Evolutionary conservation across 1,140 invertebrate genomes (phyloP).

Genomic region (Trinorchestia longiramus): DNA sequence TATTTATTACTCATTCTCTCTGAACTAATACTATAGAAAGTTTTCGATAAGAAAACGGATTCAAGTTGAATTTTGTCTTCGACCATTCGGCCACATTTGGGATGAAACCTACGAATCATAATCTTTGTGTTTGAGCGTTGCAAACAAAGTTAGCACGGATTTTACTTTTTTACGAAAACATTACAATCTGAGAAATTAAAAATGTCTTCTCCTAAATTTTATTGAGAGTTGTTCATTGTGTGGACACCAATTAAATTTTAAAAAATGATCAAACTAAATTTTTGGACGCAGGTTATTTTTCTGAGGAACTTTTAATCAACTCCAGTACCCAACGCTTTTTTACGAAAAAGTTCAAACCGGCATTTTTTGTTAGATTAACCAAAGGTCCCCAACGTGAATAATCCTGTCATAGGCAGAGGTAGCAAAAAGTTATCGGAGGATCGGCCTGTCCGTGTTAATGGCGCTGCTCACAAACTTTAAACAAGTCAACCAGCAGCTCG

Average conservation of each 20-base stretch:
- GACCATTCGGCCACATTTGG: no score
- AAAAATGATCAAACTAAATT: background rate
- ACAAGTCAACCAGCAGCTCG: conserved; percentile 36
- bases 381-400: background rate
- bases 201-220: background rate
- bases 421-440: background rate
- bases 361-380: background rate
- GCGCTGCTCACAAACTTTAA: conserved; percentile 27
- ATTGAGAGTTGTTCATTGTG: background rate
- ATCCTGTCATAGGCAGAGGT: background rate
- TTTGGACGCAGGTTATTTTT: no score
- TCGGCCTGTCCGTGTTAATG: conserved; percentile 4
- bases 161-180: no score
- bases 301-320: background rate
- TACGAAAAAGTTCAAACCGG: background rate
- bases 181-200: no score
- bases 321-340: background rate
- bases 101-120: no score
- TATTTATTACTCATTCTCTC: no score
- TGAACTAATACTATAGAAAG: no score
- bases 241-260: background rate
- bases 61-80: no score
- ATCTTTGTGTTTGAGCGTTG: no score
- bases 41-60: no score
- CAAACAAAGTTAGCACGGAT: no score